These are phyloP conservation scores for Coptotermes formosanus DNA, from an alignment of 1,140 invertebrate genomes.

Conservation along the genomic window DNA sequence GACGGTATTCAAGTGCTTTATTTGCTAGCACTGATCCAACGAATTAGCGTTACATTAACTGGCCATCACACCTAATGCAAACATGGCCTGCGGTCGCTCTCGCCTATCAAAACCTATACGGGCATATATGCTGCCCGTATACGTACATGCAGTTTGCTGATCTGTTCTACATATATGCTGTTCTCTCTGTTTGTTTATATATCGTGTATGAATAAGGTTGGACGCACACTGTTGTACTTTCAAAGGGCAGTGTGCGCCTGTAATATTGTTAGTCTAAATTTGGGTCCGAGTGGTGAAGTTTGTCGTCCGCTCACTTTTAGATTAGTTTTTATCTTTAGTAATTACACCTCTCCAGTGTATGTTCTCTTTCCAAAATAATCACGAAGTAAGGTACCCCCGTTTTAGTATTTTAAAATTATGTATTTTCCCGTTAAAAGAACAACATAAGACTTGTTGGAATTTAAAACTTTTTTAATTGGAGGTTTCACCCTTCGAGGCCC, in stretches of 20 bases:
- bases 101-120: constrained; percentile 14
- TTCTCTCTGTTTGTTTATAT: constrained; percentile 19
- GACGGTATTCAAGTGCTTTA: constrained; percentile 1
- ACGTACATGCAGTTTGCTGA: constrained; percentile 17
- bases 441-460: too few species aligned
- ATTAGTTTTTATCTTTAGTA: too few species aligned
- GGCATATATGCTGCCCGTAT: constrained; percentile 17
- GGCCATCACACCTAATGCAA: constrained; percentile 17
- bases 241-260: not conserved
- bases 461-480: too few species aligned
- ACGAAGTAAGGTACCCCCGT: too few species aligned
- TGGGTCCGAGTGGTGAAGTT: not conserved
- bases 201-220: constrained; percentile 15
- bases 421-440: too few species aligned
- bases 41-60: constrained; percentile 19
- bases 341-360: too few species aligned
- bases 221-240: not conserved
- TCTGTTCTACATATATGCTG: constrained; percentile 15
- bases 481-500: too few species aligned
- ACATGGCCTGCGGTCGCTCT: constrained; percentile 12
- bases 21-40: constrained; percentile 15
- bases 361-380: too few species aligned
- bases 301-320: too few species aligned
- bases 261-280: not conserved
- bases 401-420: too few species aligned